phyloP scores from a whole-genome alignment of 2,888 invertebrate genomes.

The Lycaena phlaeas region DNA sequence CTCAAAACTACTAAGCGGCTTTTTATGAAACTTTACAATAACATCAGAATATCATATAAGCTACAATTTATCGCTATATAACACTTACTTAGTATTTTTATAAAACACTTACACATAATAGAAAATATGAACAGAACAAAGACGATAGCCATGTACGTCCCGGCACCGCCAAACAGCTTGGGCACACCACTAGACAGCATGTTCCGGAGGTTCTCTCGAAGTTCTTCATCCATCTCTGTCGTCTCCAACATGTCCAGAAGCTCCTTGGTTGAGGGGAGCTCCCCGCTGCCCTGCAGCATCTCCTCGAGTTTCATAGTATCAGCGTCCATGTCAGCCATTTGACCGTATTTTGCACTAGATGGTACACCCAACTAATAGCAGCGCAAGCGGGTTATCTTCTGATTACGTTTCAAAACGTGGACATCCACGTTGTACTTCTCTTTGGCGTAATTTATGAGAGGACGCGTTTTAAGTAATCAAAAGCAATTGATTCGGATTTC shows the following conservation, averaged over 20 bases:
- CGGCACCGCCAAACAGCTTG: slow-evolving; percentile 41
- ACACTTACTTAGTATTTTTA: too few species aligned
- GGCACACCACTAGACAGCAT: slow-evolving; percentile 61
- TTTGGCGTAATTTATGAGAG: slow-evolving; percentile 21
- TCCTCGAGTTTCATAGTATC: slow-evolving; percentile 32
- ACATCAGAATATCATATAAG: too few species aligned
- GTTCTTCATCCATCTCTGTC: slow-evolving; percentile 74
- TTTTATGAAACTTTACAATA: too few species aligned
- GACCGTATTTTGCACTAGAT: slow-evolving; percentile 2
- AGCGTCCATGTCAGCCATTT: slow-evolving; percentile 26
- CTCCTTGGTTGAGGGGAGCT: slow-evolving; percentile 66
- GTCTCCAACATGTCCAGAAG: slow-evolving; percentile 72
- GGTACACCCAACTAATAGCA: background rate
- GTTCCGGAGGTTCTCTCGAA: slow-evolving; percentile 70
- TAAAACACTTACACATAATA: slow-evolving; percentile 41
- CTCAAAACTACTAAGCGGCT: too few species aligned
- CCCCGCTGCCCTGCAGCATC: slow-evolving; percentile 41
- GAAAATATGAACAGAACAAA: slow-evolving; percentile 44
- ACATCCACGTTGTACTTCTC: slow-evolving; percentile 27
- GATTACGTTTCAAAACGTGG: slow-evolving; percentile 30
- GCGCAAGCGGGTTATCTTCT: slow-evolving; percentile 10
- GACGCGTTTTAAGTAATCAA: slow-evolving; percentile 10
- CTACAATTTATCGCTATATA: too few species aligned
- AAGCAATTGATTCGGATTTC: too few species aligned
- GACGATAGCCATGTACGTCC: slow-evolving; percentile 35